These are phyloP conservation scores for Aleiodes leptofemur DNA, from an alignment of 2,888 invertebrate genomes.

Conservation along the genomic window DNA sequence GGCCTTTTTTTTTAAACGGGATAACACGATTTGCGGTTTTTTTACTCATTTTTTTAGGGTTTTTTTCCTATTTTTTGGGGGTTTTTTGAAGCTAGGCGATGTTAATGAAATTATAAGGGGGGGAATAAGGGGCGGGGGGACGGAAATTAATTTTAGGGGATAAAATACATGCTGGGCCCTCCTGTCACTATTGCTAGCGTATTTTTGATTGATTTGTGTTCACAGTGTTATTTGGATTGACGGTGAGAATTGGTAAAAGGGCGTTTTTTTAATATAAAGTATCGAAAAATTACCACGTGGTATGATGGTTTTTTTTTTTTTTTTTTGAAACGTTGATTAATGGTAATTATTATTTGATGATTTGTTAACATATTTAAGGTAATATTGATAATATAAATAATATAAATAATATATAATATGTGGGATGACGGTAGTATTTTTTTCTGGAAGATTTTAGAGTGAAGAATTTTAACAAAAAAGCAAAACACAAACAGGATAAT, in stretches of 20 bases:
- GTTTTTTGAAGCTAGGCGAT: conserved; percentile 34
- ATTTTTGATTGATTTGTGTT: conserved; percentile 60
- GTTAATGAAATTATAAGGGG: conserved; percentile 29
- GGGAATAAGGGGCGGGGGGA: conserved; percentile 29
- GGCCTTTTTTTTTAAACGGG: too few relatives aligned
- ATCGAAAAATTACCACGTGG: conserved; percentile 17
- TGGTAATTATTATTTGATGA: conserved; percentile 2
- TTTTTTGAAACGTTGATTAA: neutral
- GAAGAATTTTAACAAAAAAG: too few relatives aligned
- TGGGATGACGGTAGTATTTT: neutral
- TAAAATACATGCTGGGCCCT: conserved; percentile 72
- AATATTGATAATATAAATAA: conserved; percentile 37
- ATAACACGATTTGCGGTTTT: too few relatives aligned
- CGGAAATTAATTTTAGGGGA: conserved; percentile 47
- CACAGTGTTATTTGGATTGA: conserved; percentile 59
- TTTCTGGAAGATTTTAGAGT: too few relatives aligned
- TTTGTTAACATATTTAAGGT: neutral
- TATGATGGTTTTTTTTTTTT: neutral
- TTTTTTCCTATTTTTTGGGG: too few relatives aligned
- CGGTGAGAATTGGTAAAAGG: conserved; percentile 18
- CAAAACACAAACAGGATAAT: too few relatives aligned
- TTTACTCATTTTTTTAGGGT: too few relatives aligned
- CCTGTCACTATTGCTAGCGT: conserved; percentile 75
- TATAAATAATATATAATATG: conserved; percentile 59
- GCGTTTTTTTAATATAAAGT: neutral